Base-by-base conservation (phyloP, 1,140 invertebrate genomes). In the Megathymus violae region DNA sequence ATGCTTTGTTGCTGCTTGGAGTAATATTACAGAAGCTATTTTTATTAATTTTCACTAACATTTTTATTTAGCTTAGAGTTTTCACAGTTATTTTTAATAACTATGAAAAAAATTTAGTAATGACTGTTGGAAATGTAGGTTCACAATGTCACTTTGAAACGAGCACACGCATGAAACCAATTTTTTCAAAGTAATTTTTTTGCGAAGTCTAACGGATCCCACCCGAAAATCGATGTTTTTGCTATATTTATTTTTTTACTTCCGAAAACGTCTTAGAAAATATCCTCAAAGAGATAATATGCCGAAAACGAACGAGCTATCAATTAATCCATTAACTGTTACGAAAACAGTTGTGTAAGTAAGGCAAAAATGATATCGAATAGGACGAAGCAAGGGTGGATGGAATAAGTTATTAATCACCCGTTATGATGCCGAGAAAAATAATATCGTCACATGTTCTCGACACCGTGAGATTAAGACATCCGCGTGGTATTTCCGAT, bases 371-470 rank as follows among this genome's bases (percentile, higher is more conserved):
- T 64, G 67, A 68, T 72, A 80, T 70, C 59, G 66, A 74, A 67
- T 50, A 54, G 56, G 62, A 71, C 65, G 76, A 73, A 69, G 80
- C 75, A 78, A 79, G 61, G 65, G 54, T 64, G 78, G 68, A 80
- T 66, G 71, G 70, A 80, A 88, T 85, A 80, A 72, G 80, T 85
- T 89, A 89, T 89, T 89, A 89, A 89, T 89, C 77, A 88, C 75
- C 65, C 51, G 69, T 82, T 85, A 81, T 72, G 75, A 83, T 83
- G 67, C 74, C 62, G 73, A 67, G 78, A 84, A 87, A 86, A 86
- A 85, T 86, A 88, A 85, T 85, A 84, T 77, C 82, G 81, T 88
- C 85, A 85, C 76, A 80, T 89, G 81, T 69, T 82, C 67, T 62
- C 72, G 84, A 85, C 87, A 84, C 74, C 59, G 73, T 75, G 78